These are phyloP conservation scores for Tapirus indicus DNA, from an alignment of 2,797 vertebrate genomes.

Conservation along the genomic window DNA sequence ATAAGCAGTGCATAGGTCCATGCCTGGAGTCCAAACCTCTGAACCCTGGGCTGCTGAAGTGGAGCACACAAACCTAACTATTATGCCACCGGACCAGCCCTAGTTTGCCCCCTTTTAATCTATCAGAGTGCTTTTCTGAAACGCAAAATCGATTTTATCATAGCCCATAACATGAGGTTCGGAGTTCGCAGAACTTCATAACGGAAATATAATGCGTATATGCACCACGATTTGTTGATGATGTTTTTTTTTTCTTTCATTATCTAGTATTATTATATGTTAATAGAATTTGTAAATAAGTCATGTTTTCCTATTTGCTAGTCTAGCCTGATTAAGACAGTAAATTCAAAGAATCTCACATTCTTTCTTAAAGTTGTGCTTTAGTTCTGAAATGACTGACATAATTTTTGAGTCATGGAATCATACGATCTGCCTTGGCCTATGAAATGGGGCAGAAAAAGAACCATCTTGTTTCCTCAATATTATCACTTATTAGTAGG, in stretches of 20 bases:
- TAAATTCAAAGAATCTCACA: not conserved
- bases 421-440: not conserved
- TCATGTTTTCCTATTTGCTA: not conserved
- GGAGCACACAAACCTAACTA: no score
- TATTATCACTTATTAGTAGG: not conserved
- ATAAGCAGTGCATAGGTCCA: no score
- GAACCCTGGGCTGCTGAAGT: no score
- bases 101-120: not conserved
- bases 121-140: not conserved
- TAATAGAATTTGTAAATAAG: not conserved
- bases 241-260: not conserved
- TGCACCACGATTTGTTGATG: not conserved
- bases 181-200: not conserved
- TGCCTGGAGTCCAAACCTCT: no score
- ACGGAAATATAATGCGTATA: not conserved
- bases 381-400: not conserved
- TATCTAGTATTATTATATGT: not conserved
- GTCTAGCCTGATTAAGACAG: not conserved
- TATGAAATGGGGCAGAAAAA: not conserved
- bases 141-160: not conserved
- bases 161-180: not conserved
- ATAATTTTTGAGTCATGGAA: not conserved
- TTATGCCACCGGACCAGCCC: no score
- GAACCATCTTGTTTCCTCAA: not conserved
- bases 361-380: not conserved